Evolutionary conservation across 2,797 vertebrate species (phyloP), one percentile per base, ranked within the genome.

Genomic region (Catharus ustulatus): DNA sequence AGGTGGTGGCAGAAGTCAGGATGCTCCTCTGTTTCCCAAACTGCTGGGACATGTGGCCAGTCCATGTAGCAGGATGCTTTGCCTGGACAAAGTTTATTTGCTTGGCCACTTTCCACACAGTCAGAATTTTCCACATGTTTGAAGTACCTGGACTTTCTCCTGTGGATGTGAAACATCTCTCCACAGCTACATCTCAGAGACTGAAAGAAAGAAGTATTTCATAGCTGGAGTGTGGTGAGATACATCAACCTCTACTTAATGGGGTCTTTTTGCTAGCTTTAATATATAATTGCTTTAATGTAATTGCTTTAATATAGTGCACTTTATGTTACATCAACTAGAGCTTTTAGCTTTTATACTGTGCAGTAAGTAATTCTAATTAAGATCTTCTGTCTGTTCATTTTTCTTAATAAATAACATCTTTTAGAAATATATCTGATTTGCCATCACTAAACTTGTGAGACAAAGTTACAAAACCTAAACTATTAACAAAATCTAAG

Each of bases 211-310:
- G 10, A 20, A 38, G 9, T 46, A 40, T 54, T 62, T 40, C 6
- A 34, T 18, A 9, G 30, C 20, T 1, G 1, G 30, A 34, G 5
- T 26, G 42, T 42, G 34, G 6, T 48, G 11, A 62, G 30, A 42
- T 62, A 11, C 17, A 55, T 30, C 48, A 34, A 14, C 5, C 4
- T 48, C 48, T 55, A 15, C 3, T 22, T 69, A 54, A 86, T 22
- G 42, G 7, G 7, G 0, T 0, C n/a, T n/a, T 51, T 69, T 62
- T 46, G 8, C 20, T 30, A 40, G 7, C 5, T 86, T 48, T 54
- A 69, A 22, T 42, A 34, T 34, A 8, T 42, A 46, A 46, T 21
- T 69, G 14, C 6, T 67, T 43, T 51, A 19, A 67, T 45, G 8
- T 22, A 66, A 66, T 32, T 75, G 38, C 7, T 26, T 62, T 48